These are phyloP conservation scores for Enoplolaimus lenunculus DNA, from an alignment of 2,888 invertebrate species.

Conservation along the genomic window DNA sequence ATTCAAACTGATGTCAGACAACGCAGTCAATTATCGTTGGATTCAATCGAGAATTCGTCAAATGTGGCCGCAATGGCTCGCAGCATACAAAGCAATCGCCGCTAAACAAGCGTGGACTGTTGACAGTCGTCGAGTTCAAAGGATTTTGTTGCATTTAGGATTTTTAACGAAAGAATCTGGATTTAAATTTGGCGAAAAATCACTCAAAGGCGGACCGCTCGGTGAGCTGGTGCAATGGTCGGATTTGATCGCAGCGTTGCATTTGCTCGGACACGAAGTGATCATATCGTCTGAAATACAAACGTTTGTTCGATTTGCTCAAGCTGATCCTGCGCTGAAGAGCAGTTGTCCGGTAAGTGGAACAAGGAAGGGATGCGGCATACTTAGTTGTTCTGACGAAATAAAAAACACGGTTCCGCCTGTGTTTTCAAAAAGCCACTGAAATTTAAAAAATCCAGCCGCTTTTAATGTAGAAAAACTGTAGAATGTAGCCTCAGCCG, in stretches of 20 bases:
- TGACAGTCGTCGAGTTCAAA: conserved; percentile 30
- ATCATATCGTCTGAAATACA: conserved; percentile 42
- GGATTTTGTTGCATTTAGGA: conserved; percentile 44
- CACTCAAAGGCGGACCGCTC: conserved; percentile 44
- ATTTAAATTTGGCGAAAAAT: conserved; percentile 43
- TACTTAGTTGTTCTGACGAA: no score
- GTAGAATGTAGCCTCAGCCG: no score
- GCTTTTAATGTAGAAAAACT: no score
- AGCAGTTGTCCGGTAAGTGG: conserved; percentile 24
- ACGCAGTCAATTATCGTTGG: conserved; percentile 42
- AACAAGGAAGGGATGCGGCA: not conserved
- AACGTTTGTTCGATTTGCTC: conserved; percentile 22
- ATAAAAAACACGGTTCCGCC: no score
- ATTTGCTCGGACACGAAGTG: conserved; percentile 44
- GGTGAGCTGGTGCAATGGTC: conserved; percentile 47
- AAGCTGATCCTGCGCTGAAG: conserved; percentile 22
- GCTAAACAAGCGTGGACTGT: conserved; percentile 32
- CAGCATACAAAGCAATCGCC: conserved; percentile 32
- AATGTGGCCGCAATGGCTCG: conserved; percentile 40
- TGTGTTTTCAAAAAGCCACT: no score
- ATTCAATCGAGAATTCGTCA: conserved; percentile 41
- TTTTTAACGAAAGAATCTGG: conserved; percentile 43
- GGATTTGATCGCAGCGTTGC: conserved; percentile 43
- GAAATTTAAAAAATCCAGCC: no score
- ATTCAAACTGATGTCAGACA: conserved; percentile 39